phyloP scores from a whole-genome alignment of 2,797 vertebrate genomes.

The Neosilurus mollespiculum region DNA sequence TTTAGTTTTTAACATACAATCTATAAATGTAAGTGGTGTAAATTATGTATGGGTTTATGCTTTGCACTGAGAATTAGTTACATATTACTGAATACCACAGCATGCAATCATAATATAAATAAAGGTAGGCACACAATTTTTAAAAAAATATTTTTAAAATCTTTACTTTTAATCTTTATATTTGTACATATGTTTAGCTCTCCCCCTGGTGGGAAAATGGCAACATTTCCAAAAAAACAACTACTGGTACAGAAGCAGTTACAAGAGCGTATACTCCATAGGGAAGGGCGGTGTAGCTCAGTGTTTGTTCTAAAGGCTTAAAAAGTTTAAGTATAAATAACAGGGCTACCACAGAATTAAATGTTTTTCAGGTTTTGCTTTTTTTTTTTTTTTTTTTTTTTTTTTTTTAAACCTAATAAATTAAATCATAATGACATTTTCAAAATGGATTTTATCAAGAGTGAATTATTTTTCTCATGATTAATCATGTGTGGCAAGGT shows the following conservation, averaged over 20 bases:
- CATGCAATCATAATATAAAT: no score
- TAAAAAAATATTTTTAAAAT: no score
- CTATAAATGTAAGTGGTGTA: neutral
- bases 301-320: neutral
- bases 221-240: neutral
- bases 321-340: neutral
- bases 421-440: neutral
- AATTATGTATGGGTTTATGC: neutral
- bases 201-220: conserved; percentile 7
- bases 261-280: neutral
- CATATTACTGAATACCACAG: neutral
- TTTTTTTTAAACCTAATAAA: no score
- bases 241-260: neutral
- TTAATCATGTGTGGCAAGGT: neutral
- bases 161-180: neutral
- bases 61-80: neutral
- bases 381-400: no score
- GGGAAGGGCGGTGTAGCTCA: neutral
- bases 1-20: neutral
- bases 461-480: neutral
- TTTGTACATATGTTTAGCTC: neutral
- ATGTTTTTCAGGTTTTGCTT: neutral
- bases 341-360: neutral
- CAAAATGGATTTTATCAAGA: neutral
- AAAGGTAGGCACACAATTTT: neutral